Percentiles rank a stretch among this genome's conserved stretches.
Conservation (phyloP, 64 coral and sea anemone genomes). For the Montipora cactus region DNA sequence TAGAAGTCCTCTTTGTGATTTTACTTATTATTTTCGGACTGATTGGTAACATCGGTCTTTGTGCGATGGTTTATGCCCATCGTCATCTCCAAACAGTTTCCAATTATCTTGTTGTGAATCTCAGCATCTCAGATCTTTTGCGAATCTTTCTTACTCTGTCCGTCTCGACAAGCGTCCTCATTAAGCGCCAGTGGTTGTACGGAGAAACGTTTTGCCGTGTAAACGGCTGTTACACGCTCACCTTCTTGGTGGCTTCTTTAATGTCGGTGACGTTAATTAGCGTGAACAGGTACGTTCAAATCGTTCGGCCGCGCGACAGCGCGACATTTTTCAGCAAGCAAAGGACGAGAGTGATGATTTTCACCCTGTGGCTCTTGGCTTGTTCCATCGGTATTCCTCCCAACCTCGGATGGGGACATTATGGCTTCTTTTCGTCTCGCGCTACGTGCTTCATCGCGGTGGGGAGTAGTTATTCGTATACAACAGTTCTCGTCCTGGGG, state of each 20-base stretch:
- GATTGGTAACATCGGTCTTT: constrained; percentile 81
- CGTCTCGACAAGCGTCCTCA: constrained; percentile 70
- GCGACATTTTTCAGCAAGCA: constrained; percentile 57
- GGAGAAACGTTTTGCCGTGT: constrained; percentile 70
- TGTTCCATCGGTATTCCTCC: constrained; percentile 64
- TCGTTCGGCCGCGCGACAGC: constrained; percentile 54
- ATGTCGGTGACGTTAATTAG: constrained; percentile 86
- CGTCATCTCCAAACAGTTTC: constrained; percentile 57
- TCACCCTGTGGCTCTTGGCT: constrained; percentile 61
- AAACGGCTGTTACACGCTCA: constrained; percentile 86
- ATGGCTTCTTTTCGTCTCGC: constrained; percentile 72
- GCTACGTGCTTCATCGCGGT: constrained; percentile 86
- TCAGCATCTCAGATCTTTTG: constrained; percentile 75
- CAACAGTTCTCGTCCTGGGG: constrained; percentile 67
- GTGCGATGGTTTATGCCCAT: constrained; percentile 50
- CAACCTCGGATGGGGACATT: constrained; percentile 71
- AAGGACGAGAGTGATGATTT: constrained; percentile 47
- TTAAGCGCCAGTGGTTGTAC: constrained; percentile 70
- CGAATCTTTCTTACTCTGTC: constrained; percentile 72
- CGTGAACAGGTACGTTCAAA: constrained; percentile 74
- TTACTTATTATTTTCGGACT: constrained; percentile 78
- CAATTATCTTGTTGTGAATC: constrained; percentile 77
- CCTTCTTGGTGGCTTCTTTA: constrained; percentile 66
- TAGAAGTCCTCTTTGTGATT: constrained; percentile 61
- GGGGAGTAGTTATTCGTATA: constrained; percentile 78